phyloP scores from a whole-genome alignment of 2,888 invertebrate species.

The Campoplex capitator region DNA sequence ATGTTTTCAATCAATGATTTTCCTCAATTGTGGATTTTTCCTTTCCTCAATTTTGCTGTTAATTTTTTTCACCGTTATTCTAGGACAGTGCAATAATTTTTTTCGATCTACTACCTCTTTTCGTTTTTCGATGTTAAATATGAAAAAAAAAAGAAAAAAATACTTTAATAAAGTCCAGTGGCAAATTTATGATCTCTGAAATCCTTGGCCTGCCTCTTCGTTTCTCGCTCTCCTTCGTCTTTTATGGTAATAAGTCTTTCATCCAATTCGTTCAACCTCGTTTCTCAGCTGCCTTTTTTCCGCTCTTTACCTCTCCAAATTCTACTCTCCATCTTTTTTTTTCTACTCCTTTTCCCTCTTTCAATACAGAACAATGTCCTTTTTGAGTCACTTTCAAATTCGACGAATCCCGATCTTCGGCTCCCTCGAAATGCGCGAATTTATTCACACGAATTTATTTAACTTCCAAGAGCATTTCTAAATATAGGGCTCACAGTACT shows the following conservation, averaged over 20 bases:
- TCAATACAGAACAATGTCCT: conserved; percentile 3
- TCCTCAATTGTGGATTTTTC: background rate
- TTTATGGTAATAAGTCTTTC: conserved; percentile 50
- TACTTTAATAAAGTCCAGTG: conserved; percentile 29
- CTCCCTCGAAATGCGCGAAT: background rate
- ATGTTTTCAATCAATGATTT: conserved; percentile 8
- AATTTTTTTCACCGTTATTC: background rate
- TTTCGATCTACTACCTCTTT: background rate
- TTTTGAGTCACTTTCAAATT: conserved; percentile 7
- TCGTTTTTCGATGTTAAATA: conserved; percentile 7
- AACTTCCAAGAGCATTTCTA: background rate
- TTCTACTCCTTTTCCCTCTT: background rate
- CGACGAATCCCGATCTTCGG: background rate
- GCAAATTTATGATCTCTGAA: conserved; percentile 42
- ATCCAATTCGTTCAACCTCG: conserved; percentile 46
- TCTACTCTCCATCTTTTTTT: background rate
- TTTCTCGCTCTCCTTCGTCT: conserved; percentile 25
- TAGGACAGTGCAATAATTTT: background rate
- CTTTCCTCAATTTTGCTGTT: background rate
- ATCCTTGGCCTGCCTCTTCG: background rate
- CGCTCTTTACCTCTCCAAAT: conserved; percentile 7
- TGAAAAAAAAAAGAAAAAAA: background rate
- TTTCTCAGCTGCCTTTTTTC: conserved; percentile 9
- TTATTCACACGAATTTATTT: background rate
- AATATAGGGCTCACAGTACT: background rate